Base-by-base conservation (phyloP, 2,797 vertebrate species). In the Clarias platycephalus region DNA sequence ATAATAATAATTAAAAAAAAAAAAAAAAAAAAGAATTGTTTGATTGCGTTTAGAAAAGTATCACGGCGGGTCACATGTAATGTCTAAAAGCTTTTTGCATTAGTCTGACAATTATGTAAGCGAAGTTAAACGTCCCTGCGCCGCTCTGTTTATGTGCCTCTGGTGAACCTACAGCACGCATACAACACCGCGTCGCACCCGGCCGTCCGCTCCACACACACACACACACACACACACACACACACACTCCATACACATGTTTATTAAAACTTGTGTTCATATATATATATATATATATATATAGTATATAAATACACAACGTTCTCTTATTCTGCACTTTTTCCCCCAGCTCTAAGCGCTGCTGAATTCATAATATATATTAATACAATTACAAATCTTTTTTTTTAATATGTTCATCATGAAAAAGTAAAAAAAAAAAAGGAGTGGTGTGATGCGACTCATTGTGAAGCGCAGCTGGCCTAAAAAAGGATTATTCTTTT, bases 61-160 rank as follows among this genome's bases (percentile, higher is more conserved):
- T 94, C 94, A 95, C 94, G 93, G 94, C 94, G 93, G 95, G 95
- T 95, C 95, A 96, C 94, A 94, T 94, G 91, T 87, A 90, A 91
- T 94, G 94, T 95, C 94, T 95, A 95, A 96, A 96, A 96, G 94
- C 94, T 95, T 95, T 95, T 95, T 93, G 93, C 93, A 93, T 95
- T 95, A 92, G 93, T 92, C 91, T 90, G 94, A 92, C 93, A 94
- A 95, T 95, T 93, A 95, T 94, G 93, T 95, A 95, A 95, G 94
- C 94, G 92, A 93, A 95, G 93, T 91, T 92, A 95, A 95, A 94
- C 93, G 94, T 94, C 94, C 92, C 93, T 94, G 94, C 92, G 94
- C 93, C 94, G 93, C 94, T 92, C 93, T 91, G 93, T 94, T 92
- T 90, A 88, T 85, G 83, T 72, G 87, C 72, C 88, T 88, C 84